Evolutionary conservation across 2,113 vertebrate genomes (phyloP).

Genomic region (Aptenodytes patagonicus): DNA sequence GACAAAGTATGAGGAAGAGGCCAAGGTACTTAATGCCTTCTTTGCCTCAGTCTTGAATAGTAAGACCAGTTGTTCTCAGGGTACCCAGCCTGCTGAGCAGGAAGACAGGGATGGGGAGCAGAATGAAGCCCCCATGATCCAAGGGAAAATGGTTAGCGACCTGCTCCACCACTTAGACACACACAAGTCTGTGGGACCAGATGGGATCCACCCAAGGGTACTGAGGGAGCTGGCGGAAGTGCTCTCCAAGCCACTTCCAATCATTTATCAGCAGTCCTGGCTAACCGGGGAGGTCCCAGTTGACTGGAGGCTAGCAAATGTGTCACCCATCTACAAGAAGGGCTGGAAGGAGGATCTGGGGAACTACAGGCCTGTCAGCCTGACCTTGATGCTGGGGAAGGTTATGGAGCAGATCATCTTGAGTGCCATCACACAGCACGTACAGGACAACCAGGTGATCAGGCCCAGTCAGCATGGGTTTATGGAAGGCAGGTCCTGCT

Average conservation of each 20-base stretch:
- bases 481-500: too few relatives aligned
- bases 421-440: too few relatives aligned
- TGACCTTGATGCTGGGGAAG: rapidly evolving
- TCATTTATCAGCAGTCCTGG: not conserved
- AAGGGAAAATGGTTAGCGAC: not conserved
- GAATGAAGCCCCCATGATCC: not conserved
- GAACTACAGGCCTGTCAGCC: not conserved
- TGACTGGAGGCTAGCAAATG: not conserved
- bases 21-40: not conserved
- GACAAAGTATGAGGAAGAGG: not conserved
- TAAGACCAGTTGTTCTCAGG: not conserved
- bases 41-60: not conserved
- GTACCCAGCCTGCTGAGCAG: not conserved
- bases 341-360: not conserved
- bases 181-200: too few relatives aligned
- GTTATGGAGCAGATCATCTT: not conserved
- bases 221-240: not conserved
- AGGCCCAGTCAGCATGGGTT: too few relatives aligned
- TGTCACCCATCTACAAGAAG: not conserved
- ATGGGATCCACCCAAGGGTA: not conserved
- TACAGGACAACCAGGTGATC: too few relatives aligned
- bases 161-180: not conserved
- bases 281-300: not conserved
- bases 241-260: not conserved
- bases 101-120: not conserved